phyloP scores from a whole-genome alignment of 1,140 invertebrate genomes.

The Zaprionus lachaisei region DNA sequence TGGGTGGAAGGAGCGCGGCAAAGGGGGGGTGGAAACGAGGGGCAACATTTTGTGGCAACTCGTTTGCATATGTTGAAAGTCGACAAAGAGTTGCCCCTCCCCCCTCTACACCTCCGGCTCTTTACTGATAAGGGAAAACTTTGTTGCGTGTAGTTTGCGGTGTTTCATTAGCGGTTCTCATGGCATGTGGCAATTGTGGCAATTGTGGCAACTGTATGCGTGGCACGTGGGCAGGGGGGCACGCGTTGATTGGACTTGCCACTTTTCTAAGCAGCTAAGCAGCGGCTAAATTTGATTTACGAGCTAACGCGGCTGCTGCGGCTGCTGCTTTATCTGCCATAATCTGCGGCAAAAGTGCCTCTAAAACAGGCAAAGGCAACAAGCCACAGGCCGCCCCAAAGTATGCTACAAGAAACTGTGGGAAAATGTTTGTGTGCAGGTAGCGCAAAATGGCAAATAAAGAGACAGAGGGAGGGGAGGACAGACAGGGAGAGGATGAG shows the following conservation, averaged over 20 bases:
- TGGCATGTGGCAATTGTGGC: constrained; percentile 22
- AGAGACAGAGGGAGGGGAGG: not conserved
- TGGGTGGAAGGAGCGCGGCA: no score
- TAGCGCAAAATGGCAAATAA: constrained; percentile 12
- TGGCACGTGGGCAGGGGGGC: constrained; percentile 18
- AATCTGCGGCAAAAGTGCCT: constrained; percentile 41
- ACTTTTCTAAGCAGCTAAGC: constrained; percentile 21
- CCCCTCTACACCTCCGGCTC: not conserved
- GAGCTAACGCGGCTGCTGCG: constrained; percentile 40
- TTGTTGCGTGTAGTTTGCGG: constrained; percentile 51
- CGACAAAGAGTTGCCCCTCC: not conserved
- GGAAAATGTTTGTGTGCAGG: constrained; percentile 22
- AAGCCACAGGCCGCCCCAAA: constrained; percentile 60
- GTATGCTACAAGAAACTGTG: constrained; percentile 65
- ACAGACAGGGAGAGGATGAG: constrained; percentile 1
- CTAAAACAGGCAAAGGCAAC: constrained; percentile 14
- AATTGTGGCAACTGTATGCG: not conserved
- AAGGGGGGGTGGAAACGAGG: not conserved
- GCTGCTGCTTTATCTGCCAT: constrained; percentile 25
- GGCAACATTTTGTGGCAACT: constrained; percentile 10
- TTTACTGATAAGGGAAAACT: constrained; percentile 39
- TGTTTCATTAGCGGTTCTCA: constrained; percentile 73
- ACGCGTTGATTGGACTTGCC: constrained; percentile 29
- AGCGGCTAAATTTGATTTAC: constrained; percentile 53
- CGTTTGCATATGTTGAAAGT: constrained; percentile 43